phyloP scores from a whole-genome alignment of 2,113 vertebrate genomes.

The Apodemus speciosus region DNA sequence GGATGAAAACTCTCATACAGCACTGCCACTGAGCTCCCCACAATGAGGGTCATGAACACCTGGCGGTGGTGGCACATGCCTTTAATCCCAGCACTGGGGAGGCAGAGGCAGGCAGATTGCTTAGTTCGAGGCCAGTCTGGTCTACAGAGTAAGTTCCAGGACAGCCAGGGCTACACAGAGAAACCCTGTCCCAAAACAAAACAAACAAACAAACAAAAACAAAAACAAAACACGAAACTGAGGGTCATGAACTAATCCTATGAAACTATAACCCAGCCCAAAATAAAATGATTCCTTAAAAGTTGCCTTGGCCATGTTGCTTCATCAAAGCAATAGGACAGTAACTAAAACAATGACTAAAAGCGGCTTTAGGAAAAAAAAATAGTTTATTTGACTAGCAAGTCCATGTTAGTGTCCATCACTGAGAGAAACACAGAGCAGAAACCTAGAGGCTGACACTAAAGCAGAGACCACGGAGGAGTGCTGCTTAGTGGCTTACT shows the following conservation, averaged over 20 bases:
- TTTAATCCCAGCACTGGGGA: too few species aligned
- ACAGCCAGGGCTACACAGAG: too few species aligned
- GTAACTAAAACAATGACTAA: not conserved
- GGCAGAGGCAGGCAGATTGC: too few species aligned
- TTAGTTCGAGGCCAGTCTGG: too few species aligned
- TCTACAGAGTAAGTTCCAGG: too few species aligned
- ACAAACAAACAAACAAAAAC: too few species aligned
- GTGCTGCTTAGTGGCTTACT: not conserved
- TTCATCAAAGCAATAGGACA: not conserved
- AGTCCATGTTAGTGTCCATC: not conserved
- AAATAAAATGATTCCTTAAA: not conserved
- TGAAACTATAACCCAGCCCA: not conserved
- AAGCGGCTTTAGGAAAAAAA: not conserved
- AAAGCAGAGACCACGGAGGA: not conserved
- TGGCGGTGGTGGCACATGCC: too few species aligned
- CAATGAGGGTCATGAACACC: too few species aligned
- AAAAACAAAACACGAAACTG: too few species aligned
- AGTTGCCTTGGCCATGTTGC: not conserved
- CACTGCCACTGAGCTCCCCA: not conserved
- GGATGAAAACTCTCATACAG: not conserved
- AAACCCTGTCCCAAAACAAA: too few species aligned
- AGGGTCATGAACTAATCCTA: not conserved
- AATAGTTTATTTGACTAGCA: not conserved
- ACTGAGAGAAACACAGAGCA: not conserved
- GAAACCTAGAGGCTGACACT: not conserved